phyloP scores from a whole-genome alignment of 2,113 vertebrate species.

The Sebastes schlegelii region DNA sequence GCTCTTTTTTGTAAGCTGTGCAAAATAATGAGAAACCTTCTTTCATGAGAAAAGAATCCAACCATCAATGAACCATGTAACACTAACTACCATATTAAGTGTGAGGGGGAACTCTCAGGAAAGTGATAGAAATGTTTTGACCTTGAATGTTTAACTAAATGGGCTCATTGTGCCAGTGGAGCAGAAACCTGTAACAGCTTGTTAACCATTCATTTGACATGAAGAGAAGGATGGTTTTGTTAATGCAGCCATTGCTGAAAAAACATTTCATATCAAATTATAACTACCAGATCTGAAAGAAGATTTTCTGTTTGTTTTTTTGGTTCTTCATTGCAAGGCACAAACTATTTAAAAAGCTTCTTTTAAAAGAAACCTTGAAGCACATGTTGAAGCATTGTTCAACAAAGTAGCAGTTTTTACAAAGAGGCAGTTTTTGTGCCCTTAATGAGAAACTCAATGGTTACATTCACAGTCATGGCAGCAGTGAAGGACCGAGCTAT shows the following conservation, averaged over 20 bases:
- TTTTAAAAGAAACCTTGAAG: not conserved
- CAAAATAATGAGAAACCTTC: slow-evolving; percentile 24
- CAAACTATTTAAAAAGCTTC: not conserved
- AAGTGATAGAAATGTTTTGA: not conserved
- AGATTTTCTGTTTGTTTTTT: not conserved
- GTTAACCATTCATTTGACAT: not conserved
- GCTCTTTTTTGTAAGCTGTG: not conserved
- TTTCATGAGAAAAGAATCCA: slow-evolving; percentile 20
- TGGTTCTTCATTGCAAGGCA: not conserved
- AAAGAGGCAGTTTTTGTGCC: slow-evolving; percentile 11
- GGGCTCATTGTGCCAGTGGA: not conserved
- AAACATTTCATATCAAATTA: not conserved
- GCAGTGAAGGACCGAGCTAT: slow-evolving; percentile 3
- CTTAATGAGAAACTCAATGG: not conserved
- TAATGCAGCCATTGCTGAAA: not conserved
- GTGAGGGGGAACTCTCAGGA: not conserved
- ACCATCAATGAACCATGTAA: slow-evolving; percentile 6
- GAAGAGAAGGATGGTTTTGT: not conserved
- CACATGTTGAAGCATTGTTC: not conserved
- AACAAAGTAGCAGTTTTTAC: not conserved
- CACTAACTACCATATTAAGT: not conserved
- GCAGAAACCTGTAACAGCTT: not conserved
- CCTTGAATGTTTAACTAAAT: not conserved
- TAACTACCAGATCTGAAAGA: not conserved
- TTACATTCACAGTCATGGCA: slow-evolving; percentile 25